Evolutionary conservation across 2,113 vertebrate genomes (phyloP).

Genomic region (Probosciger aterrimus): DNA sequence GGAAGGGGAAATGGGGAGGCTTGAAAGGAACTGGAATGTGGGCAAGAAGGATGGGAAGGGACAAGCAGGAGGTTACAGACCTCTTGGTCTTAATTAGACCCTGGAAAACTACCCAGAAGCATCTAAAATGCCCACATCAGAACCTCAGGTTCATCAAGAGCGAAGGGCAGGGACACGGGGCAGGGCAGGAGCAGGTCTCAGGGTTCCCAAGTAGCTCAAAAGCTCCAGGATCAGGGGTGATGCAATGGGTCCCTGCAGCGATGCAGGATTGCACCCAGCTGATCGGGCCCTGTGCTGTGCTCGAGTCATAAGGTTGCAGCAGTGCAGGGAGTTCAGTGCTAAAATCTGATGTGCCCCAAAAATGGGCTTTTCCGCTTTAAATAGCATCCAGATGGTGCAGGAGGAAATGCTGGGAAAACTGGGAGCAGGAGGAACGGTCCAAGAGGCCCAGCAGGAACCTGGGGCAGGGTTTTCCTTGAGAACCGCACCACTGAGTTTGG

Average conservation of each 20-base stretch:
- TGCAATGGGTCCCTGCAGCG: not conserved
- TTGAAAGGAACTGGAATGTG: not conserved
- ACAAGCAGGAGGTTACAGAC: not conserved
- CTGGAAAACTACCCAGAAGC: not conserved
- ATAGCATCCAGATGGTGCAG: not conserved
- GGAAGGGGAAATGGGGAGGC: not conserved
- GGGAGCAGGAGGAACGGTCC: not conserved
- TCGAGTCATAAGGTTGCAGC: not conserved
- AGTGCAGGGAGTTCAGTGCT: not conserved
- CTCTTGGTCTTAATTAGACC: not conserved
- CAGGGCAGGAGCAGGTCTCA: rapidly evolving
- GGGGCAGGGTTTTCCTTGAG: not conserved
- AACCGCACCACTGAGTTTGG: rapidly evolving
- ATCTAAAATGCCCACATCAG: rapidly evolving
- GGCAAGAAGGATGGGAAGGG: not conserved
- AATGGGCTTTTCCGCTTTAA: not conserved
- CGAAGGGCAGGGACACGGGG: not conserved
- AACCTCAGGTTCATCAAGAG: not conserved
- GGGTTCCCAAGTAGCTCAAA: not conserved
- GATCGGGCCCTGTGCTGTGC: no score
- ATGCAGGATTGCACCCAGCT: not conserved
- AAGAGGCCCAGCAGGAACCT: rapidly evolving
- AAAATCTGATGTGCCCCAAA: not conserved
- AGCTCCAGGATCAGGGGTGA: rapidly evolving
- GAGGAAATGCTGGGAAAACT: not conserved